A percentile compares a stretch with the other conserved stretches of the same genome.
Evolutionary conservation across 2,888 invertebrate species (phyloP).

Genomic region (Tricholauxania praeusta): DNA sequence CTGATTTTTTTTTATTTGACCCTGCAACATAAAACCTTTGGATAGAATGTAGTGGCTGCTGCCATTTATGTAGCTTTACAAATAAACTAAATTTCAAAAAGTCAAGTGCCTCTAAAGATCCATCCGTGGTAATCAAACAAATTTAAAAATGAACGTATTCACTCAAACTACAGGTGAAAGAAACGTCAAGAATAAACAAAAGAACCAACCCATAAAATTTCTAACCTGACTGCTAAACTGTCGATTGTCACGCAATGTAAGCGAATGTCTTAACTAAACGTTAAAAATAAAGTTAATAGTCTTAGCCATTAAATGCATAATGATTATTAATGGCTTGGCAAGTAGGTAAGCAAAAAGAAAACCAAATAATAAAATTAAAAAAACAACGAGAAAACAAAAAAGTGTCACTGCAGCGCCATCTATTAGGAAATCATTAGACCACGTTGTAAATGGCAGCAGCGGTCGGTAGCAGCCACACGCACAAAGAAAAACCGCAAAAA

Average conservation of each 20-base stretch:
- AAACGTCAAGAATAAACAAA: too few relatives aligned
- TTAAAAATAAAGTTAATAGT: slow-evolving; percentile 1
- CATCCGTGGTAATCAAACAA: too few relatives aligned
- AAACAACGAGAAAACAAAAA: neutral
- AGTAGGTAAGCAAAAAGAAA: neutral
- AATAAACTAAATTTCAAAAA: too few relatives aligned
- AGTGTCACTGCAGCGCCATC: slow-evolving; percentile 3
- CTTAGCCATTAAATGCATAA: neutral
- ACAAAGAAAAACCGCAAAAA: too few relatives aligned
- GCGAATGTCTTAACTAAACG: neutral
- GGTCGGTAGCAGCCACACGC: neutral
- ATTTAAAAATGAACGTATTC: too few relatives aligned
- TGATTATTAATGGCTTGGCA: slow-evolving; percentile 5
- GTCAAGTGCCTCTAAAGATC: too few relatives aligned
- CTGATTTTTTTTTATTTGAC: too few relatives aligned
- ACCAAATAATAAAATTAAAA: neutral
- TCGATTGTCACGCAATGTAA: neutral
- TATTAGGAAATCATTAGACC: neutral
- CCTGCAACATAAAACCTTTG: too few relatives aligned
- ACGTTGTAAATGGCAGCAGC: neutral
- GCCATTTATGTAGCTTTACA: too few relatives aligned
- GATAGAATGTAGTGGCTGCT: too few relatives aligned
- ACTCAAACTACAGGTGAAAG: too few relatives aligned
- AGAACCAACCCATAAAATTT: too few relatives aligned
- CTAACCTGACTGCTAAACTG: neutral